Base-by-base conservation (phyloP, 2,113 vertebrate species). In the Synodontis membranacea region DNA sequence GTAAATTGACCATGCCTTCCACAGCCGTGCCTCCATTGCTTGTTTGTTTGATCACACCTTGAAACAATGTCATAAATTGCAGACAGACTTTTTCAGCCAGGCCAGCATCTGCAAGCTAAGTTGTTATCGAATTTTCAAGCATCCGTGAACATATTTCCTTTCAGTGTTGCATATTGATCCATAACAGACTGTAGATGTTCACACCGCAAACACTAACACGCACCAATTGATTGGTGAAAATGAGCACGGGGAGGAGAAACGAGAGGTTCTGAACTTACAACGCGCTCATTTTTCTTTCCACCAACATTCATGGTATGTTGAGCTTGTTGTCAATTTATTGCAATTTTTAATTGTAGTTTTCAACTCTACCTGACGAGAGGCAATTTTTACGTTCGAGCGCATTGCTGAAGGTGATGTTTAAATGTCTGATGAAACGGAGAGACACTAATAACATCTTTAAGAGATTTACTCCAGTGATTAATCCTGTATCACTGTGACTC, bases 321-420 rank as follows among this genome's bases (percentile, higher is more conserved):
- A 75, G 70, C 37, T 21, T 74, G 52, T 74, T 58, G 83, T 75
- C 66, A 75, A 17, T 56, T 74, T 56, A 72, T 34, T 75, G 83
- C 50, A 58, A 50, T 52, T 75, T 84, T 76, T 75, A 62, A 84
- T 76, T 75, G 74, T 83, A 68, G 68, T 82, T 82, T 75, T 19
- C 37, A 19, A 3, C 34, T 82, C 28, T 82, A 21, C 72, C 64
- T 84, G 66, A 48, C 10, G n/a, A 72, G 66, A 84, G 66, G 21
- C 46, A 72, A 54, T 84, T 68, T 28, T 46, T 84, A 39, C 34
- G 64, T 54, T 34, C 54, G 42, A 72, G 58, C 64, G 84, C 66
- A 80, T 68, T 87, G 56, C n/a, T 84, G 44, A 72, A 62, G 68
- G 68, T 84, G 76, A 80, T 66, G 62, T 81, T 66, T 80, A 48